phyloP scores from a whole-genome alignment of 2,888 invertebrate genomes.

The Dromius quadrimaculatus region DNA sequence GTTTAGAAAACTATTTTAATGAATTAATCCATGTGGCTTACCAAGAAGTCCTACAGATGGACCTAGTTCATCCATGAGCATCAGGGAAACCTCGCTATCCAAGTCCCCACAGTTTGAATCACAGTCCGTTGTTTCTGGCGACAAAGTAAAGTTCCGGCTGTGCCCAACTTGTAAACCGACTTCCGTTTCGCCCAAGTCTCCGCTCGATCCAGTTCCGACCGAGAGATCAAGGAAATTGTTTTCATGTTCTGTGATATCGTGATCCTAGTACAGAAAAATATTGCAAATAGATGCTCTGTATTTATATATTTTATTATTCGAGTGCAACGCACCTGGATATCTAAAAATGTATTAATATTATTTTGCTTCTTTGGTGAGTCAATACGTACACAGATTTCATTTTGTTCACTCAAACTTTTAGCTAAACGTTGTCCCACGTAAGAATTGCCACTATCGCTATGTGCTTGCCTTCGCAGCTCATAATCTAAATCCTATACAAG shows the following conservation, averaged over 20 bases:
- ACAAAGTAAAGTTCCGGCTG: constrained; percentile 88
- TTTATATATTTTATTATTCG: neutral
- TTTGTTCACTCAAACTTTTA: constrained; percentile 67
- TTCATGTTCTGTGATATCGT: constrained; percentile 69
- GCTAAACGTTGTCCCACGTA: constrained; percentile 82
- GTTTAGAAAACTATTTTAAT: too few species aligned
- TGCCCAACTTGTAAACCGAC: constrained; percentile 76
- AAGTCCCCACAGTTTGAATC: constrained; percentile 89
- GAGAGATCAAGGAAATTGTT: constrained; percentile 73
- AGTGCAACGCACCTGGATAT: constrained; percentile 67
- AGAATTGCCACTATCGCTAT: constrained; percentile 74
- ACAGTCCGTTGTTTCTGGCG: constrained; percentile 93
- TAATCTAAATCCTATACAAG: constrained; percentile 78
- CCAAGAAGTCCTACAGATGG: constrained; percentile 64
- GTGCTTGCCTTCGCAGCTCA: constrained; percentile 77
- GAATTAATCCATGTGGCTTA: too few species aligned
- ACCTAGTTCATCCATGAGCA: constrained; percentile 76
- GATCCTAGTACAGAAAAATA: constrained; percentile 62
- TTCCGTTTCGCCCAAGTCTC: constrained; percentile 75
- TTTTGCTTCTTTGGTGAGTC: constrained; percentile 73
- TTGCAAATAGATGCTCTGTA: neutral
- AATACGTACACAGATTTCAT: constrained; percentile 65
- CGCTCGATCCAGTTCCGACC: constrained; percentile 73
- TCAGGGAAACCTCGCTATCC: constrained; percentile 86
- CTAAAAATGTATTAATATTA: constrained; percentile 71